Percentiles rank a stretch among this genome's conserved stretches.
Evolutionary conservation across 23 tunicate species (phyloP).

Genomic region (Styela plicata): DNA sequence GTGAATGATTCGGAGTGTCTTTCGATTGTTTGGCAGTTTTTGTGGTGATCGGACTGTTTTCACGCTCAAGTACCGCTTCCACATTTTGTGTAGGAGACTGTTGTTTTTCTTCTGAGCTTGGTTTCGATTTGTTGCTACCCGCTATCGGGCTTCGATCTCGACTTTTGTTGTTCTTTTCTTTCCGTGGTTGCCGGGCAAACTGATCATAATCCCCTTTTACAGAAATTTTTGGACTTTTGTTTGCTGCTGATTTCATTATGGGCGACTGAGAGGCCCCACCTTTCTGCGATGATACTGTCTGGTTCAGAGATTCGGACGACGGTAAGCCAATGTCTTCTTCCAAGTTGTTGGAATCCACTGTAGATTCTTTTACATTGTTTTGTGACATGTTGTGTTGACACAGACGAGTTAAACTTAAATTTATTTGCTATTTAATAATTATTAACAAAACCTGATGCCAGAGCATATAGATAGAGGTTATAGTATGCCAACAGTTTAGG

Average conservation of each 20-base stretch:
- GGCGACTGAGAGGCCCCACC: not conserved
- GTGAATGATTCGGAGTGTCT: not conserved
- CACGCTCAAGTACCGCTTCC: not conserved
- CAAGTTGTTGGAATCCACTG: no score
- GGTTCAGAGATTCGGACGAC: no score
- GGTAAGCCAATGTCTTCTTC: no score
- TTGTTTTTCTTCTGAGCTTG: not conserved
- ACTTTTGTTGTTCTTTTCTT: conserved; percentile 1
- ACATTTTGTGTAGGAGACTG: not conserved
- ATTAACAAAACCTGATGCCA: no score
- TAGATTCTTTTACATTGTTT: no score
- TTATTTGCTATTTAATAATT: no score
- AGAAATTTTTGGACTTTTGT: conserved; percentile 23
- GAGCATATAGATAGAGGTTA: no score
- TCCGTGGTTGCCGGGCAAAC: conserved; percentile 47
- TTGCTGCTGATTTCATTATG: not conserved
- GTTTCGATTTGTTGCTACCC: not conserved
- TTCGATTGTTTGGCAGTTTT: not conserved
- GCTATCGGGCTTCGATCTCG: not conserved
- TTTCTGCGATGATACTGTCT: not conserved
- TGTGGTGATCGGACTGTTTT: not conserved
- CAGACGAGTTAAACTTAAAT: no score
- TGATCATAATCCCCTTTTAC: conserved; percentile 70
- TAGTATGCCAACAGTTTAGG: no score
- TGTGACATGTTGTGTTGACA: no score